These are phyloP conservation scores for Muscicapa adusta DNA, from an alignment of 2,113 vertebrate genomes.

Conservation along the genomic window DNA sequence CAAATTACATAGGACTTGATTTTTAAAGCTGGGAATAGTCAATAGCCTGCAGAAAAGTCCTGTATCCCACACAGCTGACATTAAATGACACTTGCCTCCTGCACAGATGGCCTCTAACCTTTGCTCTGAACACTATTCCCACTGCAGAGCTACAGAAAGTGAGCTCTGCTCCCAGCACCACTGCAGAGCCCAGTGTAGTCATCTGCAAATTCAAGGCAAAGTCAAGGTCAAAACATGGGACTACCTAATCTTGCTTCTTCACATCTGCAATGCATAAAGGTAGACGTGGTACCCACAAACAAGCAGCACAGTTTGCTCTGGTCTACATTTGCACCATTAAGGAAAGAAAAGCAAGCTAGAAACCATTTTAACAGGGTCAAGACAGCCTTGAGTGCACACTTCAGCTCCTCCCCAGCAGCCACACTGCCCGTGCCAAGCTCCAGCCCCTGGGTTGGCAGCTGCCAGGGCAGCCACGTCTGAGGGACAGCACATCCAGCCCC, in stretches of 20 bases:
- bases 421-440: neutral
- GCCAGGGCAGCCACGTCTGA: neutral
- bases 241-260: neutral
- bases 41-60: neutral
- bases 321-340: rapidly evolving
- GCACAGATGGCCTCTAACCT: neutral
- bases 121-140: neutral
- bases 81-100: neutral
- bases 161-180: neutral
- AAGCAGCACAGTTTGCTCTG: neutral
- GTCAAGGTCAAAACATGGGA: neutral
- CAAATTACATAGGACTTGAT: neutral
- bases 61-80: rapidly evolving
- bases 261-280: neutral
- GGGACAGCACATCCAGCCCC: neutral
- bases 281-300: neutral
- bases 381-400: neutral
- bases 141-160: neutral
- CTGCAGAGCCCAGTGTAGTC: rapidly evolving
- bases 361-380: neutral
- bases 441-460: neutral
- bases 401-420: neutral
- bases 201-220: neutral
- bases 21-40: neutral
- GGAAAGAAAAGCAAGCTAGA: neutral